Conservation (phyloP, 2,113 vertebrate genomes). For the Eulemur rufifrons region DNA sequence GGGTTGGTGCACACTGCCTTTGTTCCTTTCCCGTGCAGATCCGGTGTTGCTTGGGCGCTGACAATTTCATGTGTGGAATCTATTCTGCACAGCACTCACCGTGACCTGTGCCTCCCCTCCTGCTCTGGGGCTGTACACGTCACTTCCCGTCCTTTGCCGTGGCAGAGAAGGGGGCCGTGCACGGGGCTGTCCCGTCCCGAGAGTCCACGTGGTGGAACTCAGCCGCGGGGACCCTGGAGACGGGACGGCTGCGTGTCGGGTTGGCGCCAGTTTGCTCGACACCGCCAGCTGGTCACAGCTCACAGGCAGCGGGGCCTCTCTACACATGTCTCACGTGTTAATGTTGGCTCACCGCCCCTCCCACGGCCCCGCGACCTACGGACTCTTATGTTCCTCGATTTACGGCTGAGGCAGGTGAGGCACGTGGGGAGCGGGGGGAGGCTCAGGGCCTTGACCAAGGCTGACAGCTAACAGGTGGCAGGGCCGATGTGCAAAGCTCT, state of each 20-base stretch:
- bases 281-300: rapidly evolving
- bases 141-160: rapidly evolving
- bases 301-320: rapidly evolving
- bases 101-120: rapidly evolving
- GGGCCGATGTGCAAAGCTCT: no score
- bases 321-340: rapidly evolving
- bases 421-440: rapidly evolving
- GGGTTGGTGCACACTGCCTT: rapidly evolving
- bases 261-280: not conserved
- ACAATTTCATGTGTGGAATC: not conserved
- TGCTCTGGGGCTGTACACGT: no score
- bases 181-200: rapidly evolving
- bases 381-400: rapidly evolving
- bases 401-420: rapidly evolving
- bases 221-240: rapidly evolving
- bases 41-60: rapidly evolving
- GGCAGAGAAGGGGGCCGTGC: rapidly evolving
- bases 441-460: rapidly evolving
- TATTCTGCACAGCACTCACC: rapidly evolving
- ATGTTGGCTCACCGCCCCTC: rapidly evolving
- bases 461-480: rapidly evolving
- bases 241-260: rapidly evolving
- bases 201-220: rapidly evolving
- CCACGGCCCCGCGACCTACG: rapidly evolving
- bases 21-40: rapidly evolving